Evolutionary conservation across 2,888 invertebrate species (phyloP), one percentile per base, ranked within the genome.

Genomic region (Bruchidius siliquastri): DNA sequence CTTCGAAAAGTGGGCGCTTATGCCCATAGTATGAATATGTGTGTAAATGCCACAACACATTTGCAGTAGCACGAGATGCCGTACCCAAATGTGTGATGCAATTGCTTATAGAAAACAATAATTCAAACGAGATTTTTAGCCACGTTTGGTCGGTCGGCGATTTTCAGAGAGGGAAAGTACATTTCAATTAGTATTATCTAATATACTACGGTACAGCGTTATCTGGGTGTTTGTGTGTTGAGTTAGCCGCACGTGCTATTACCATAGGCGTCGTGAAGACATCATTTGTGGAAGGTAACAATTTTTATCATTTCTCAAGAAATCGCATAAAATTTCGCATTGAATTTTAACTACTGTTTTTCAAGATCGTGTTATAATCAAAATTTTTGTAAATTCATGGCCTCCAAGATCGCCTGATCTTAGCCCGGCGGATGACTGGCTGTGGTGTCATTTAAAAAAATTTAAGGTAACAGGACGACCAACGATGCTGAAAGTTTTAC

Each of bases 111-210:
- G 68, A 68, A 68, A 68, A 68, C 68, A 68, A 68, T 68, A 68
- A 68, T 68, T 68, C 68, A 68, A 21, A 10, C 22, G 21, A 10
- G 6, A 67, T 68, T 68, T 68, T 68, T 8, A 21, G 68, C 13
- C 20, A 21, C 21, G 68, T 21, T 21, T 21, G 20, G 21, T 20
- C 21, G 22, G 68, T 13, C 21, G 68, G 68, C 68, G 68, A 68
- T 18, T 68, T 68, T 68, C 68, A 21, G 68, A 68, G 22, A 74
- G 79, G 77, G 80, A 80, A 81, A 81, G 80, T 81, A 80, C 81
- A 79, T 80, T 81, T 81, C 80, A 82, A 82, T 82, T 82, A 82
- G 77, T 72, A 75, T 81, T 82, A 82, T 82, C 81, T 81, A 81
- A 80, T 79, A 76, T 22, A 67, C 22, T 75, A 77, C 77, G 75